Base-by-base conservation (phyloP, 1,140 invertebrate genomes). In the Phymorhynchus buccinoides region DNA sequence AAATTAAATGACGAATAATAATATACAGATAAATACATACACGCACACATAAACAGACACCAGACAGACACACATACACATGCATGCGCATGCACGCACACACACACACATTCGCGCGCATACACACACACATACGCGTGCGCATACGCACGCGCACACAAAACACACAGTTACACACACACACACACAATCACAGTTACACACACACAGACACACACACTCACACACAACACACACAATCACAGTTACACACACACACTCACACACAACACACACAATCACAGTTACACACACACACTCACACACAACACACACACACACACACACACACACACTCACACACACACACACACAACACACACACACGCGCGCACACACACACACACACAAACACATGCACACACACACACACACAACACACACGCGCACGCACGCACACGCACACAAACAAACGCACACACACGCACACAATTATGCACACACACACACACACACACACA, bases 21-120 rank as follows among this genome's bases (percentile, higher is more conserved):
- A 78, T 78, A 78, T n/a, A n/a, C n/a, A 80, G 16, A 80, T 80
- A 80, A 44, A 48, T 9, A 48, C 44, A 48, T 18, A 9, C 44
- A 18, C 44, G 18, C 6, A 48, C 7, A 18, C 44, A 18, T 9
- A 48, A 48, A 48, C 44, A 48, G 18, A 62, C 3, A 62, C 16
- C 3, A 7, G 18, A 22, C 27, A 3, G 3, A 62, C 56, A 62
- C 56, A 62, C 56, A 62, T 27, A 62, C 56, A 22, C 56, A 48
- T 48, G 52, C 48, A 81, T 48, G 52, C 48, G 52, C 52, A 52
- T 32, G 52, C 52, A 52, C 48, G 52, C 62, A 82, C 56, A 6
- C 62, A 82, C 56, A 62, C 62, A 82, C 56, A 82, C 62, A 82
- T 37, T 66, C 62, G 66, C 56, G 37, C 62, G 37, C 39, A 82